These are phyloP conservation scores for Cephalotes varians DNA, from an alignment of 2,888 invertebrate species.

Conservation along the genomic window DNA sequence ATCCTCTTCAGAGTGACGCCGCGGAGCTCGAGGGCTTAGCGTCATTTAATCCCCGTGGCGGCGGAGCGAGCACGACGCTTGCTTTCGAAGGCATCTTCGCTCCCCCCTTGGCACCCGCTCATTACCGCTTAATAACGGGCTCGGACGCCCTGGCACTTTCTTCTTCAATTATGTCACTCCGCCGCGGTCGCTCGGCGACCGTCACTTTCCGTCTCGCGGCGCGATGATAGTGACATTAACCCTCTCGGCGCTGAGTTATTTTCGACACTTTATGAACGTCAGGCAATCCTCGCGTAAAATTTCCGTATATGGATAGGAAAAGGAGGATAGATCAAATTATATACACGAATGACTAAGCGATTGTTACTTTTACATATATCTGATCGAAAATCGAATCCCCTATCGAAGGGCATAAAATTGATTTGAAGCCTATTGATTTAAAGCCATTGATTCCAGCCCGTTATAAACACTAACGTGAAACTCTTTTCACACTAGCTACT, in stretches of 20 bases:
- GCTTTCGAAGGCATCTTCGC: constrained; percentile 60
- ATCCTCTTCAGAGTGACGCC: constrained; percentile 19
- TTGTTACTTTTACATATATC: constrained; percentile 4
- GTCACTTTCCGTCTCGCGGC: constrained; percentile 60
- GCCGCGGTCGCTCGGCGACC: constrained; percentile 30
- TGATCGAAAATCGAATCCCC: not conserved
- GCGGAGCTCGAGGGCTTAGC: constrained; percentile 37
- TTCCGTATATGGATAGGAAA: not conserved
- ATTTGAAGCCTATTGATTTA: not conserved
- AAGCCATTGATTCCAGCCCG: constrained; percentile 9
- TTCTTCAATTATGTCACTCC: constrained; percentile 78
- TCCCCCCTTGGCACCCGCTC: constrained; percentile 48
- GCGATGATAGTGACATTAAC: constrained; percentile 33
- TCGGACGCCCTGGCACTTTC: constrained; percentile 73
- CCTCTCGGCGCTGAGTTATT: not conserved
- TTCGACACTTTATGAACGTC: not conserved
- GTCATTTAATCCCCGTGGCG: constrained; percentile 50
- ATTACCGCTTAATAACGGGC: constrained; percentile 74
- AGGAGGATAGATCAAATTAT: not conserved
- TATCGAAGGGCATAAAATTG: constrained; percentile 13
- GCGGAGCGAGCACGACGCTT: constrained; percentile 32
- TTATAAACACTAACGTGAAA: constrained; percentile 38
- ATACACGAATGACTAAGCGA: not conserved
- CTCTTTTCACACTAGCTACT: constrained; percentile 77
- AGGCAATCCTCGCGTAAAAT: constrained; percentile 8